Base-by-base conservation (phyloP, 2,888 invertebrate genomes). In the Boloria euphrosyne region DNA sequence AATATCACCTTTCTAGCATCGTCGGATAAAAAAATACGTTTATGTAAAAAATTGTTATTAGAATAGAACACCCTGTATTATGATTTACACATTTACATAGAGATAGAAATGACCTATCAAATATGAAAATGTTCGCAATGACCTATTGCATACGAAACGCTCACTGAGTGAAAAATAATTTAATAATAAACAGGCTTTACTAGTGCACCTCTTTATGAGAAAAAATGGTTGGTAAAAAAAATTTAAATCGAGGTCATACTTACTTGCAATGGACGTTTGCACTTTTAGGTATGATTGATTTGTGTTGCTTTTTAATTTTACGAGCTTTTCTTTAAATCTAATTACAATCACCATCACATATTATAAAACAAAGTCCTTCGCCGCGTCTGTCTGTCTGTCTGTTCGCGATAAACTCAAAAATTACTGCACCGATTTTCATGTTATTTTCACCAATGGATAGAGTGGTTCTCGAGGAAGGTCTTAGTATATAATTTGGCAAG, bases 261-360 rank as follows among this genome's bases (percentile, higher is more conserved):
- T 62, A 71, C 22, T 38, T 62, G 7, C 71, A 71, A 55, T 71
- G 71, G 69, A 62, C 50, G 16, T 69, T 67, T 44, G 62, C 69
- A 16, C 55, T 69, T 60, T 38, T 67, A 46, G 69, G 71, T 71
- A 62, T 47, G 49, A 38, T n/a, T n/a, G n/a, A 10, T 46, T 52
- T n/a, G 7, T 50, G 44, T 13, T 38, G 10, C 6, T 38, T 47
- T 16, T 38, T 16, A 50, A 38, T n/a, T n/a, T n/a, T n/a, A n/a
- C n/a, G n/a, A 38, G 0, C 7, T 38, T 38, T 38, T 10, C 6
- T 38, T 10, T 38, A 38, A 38, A 10, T 10, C 10, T 38, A 38
- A 38, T 38, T 0, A 6, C 0, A 10, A 10, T 10, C 10, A 10
- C 2, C 10, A 38, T 7, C 6, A 27, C 6, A 6, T 10, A 2